phyloP scores from a whole-genome alignment of 2,113 vertebrate genomes.

The Pluvialis apricaria region DNA sequence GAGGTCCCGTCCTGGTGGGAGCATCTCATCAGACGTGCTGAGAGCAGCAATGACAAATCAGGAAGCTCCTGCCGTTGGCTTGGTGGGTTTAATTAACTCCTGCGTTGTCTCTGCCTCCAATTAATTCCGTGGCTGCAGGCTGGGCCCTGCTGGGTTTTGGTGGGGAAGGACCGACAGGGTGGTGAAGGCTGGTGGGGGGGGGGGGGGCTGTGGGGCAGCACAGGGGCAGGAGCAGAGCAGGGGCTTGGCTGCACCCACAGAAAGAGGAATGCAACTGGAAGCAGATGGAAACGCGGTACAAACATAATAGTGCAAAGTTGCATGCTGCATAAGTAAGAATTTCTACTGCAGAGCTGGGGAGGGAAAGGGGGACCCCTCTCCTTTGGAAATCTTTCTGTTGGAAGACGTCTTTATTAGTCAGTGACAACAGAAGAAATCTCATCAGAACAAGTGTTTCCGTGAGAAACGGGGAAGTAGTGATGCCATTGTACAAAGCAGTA shows the following conservation, averaged over 20 bases:
- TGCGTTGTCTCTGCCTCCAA: neutral
- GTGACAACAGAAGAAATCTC: neutral
- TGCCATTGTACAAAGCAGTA: neutral
- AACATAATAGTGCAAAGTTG: neutral
- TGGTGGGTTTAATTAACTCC: constrained; percentile 40
- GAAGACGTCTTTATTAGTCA: neutral
- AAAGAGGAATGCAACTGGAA: neutral
- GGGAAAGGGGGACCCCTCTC: neutral
- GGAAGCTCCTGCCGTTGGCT: neutral
- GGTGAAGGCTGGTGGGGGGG: neutral
- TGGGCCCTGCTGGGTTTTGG: neutral
- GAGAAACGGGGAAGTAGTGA: neutral
- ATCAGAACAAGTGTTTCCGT: neutral
- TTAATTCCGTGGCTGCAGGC: neutral
- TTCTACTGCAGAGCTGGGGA: neutral
- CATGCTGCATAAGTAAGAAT: neutral
- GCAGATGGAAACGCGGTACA: neutral
- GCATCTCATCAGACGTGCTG: neutral
- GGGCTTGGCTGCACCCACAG: neutral
- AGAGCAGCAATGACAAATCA: neutral
- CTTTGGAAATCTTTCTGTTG: neutral
- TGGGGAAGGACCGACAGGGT: neutral
- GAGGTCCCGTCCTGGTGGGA: neutral
- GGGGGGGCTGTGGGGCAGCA: neutral
- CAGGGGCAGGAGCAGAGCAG: neutral